These are phyloP conservation scores for Puma concolor DNA, from an alignment of 2,113 vertebrate genomes.

Conservation along the genomic window DNA sequence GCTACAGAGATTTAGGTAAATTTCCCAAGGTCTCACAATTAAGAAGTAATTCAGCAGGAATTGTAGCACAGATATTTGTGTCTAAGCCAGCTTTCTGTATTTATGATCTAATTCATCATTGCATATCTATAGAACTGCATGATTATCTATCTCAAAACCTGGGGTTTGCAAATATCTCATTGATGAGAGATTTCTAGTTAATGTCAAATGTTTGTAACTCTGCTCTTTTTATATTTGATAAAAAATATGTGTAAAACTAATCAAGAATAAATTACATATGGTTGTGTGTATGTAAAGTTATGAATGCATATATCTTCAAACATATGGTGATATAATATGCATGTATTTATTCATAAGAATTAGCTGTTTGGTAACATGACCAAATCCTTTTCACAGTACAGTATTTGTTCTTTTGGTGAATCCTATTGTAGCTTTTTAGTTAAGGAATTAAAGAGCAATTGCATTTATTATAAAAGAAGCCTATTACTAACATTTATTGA, in stretches of 20 bases:
- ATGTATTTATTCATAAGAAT: conserved; percentile 54
- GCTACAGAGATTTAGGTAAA: neutral
- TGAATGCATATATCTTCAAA: conserved; percentile 33
- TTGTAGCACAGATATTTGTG: neutral
- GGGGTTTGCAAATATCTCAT: neutral
- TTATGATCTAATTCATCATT: neutral
- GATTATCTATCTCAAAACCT: neutral
- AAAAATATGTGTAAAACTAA: neutral
- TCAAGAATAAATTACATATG: neutral
- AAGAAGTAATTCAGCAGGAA: neutral
- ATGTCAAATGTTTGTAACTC: neutral
- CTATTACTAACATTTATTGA: neutral
- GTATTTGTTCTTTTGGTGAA: conserved; percentile 55
- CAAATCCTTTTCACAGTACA: conserved; percentile 26
- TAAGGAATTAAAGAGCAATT: neutral
- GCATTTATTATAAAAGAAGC: neutral
- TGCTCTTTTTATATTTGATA: neutral
- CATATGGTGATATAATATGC: conserved; percentile 56
- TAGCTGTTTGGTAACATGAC: conserved; percentile 51
- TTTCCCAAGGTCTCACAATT: neutral
- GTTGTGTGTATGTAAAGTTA: conserved; percentile 2
- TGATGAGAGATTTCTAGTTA: neutral
- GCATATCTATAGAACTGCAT: neutral
- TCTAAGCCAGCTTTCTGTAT: neutral
- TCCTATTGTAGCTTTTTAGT: neutral